phyloP scores from a whole-genome alignment of 2,888 invertebrate species.

The Tiphia femorata region DNA sequence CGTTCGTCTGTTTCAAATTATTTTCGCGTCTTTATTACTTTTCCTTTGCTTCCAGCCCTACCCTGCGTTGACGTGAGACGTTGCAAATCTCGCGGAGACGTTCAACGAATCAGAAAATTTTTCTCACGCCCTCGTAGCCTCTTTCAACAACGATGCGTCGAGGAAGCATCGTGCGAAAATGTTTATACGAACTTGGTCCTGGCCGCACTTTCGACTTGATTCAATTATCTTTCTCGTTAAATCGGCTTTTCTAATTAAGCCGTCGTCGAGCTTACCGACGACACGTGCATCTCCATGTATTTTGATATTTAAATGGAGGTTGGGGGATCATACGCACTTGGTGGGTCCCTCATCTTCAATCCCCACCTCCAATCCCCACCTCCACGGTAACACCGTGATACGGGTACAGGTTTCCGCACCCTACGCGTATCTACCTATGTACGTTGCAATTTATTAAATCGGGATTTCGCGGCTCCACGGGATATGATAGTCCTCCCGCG shows the following conservation, averaged over 20 bases:
- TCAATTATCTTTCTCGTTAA: constrained; percentile 18
- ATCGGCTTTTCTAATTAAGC: constrained; percentile 33
- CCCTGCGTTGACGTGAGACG: too few species aligned
- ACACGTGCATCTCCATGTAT: constrained; percentile 31
- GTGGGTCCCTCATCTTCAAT: too few species aligned
- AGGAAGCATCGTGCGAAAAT: background rate
- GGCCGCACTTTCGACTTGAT: background rate
- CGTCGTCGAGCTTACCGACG: constrained; percentile 1
- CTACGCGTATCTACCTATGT: too few species aligned
- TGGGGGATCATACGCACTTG: background rate
- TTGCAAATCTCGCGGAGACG: background rate
- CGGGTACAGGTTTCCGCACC: too few species aligned
- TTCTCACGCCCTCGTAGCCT: background rate
- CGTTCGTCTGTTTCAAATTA: too few species aligned
- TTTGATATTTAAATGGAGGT: constrained; percentile 39
- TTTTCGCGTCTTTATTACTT: too few species aligned
- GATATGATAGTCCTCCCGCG: too few species aligned
- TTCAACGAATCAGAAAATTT: background rate
- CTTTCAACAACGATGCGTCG: background rate
- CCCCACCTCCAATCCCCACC: too few species aligned
- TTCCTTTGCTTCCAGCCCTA: too few species aligned
- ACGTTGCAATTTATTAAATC: too few species aligned
- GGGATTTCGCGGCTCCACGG: too few species aligned
- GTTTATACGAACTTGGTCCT: constrained; percentile 3
- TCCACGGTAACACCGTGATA: too few species aligned